Evolutionary conservation across 2,113 vertebrate species (phyloP), one percentile per base, ranked within the genome.

Genomic region (Dipodomys spectabilis): DNA sequence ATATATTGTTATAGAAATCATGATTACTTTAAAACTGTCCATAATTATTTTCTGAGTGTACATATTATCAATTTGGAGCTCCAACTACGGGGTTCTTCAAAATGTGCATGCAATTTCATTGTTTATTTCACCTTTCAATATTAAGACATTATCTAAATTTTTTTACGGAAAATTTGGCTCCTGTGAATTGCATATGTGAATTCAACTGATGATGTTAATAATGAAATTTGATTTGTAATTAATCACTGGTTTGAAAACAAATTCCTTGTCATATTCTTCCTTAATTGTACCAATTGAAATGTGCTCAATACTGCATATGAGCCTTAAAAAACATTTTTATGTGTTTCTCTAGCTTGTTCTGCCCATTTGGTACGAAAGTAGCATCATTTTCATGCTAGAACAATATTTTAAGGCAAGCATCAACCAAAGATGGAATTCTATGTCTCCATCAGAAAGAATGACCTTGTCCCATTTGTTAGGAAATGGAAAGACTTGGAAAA

Each of bases 201-300:
- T 85, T 82, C 18, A 82, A 81, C 1, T 65, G 10, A 32, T 75
- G 6, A 11, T 75, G 77, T n/a, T 44, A 81, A 67, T 90, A 86
- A 35, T 88, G n/a, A 72, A 88, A 79, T 60, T 60, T 79, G 19
- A 23, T 93, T 65, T 74, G 45, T 65, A 85, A 71, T 85, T 91
- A 89, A 77, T 6, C 28, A 71, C 13, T 32, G 6, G 12, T 67
- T 16, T 81, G 64, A 87, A 85, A 72, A 9, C 0, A 44, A 0
- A 69, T 13, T 1, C 5, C 32, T 85, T 77, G 53, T 82, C 39
- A 67, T 2, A 68, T 57, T 92, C 45, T 77, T 0, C 11, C 19
- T 44, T 28, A 92, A 71, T 16, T 57, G 15, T 57, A 57, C 11
- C 18, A 6, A 18, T 22, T 92, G 15, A 79, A 65, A 73, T 8